phyloP scores from a whole-genome alignment of 2,113 vertebrate species.

The Axis porcinus region DNA sequence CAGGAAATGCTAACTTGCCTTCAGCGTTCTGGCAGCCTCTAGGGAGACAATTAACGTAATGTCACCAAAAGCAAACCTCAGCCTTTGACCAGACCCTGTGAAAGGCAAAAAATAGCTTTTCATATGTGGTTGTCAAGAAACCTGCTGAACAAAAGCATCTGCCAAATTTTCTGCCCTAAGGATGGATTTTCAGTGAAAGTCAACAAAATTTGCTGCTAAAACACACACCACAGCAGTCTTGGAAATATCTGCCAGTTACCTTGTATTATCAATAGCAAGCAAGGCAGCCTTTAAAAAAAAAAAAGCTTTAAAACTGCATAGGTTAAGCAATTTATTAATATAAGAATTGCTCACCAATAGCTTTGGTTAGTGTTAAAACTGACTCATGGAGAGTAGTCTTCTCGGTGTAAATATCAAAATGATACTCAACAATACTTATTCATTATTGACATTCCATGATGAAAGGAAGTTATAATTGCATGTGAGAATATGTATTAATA shows the following conservation, averaged over 20 bases:
- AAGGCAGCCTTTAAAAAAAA: not conserved
- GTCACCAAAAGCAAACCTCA: slow-evolving; percentile 63
- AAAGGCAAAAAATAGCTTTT: slow-evolving; percentile 52
- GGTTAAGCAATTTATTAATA: not conserved
- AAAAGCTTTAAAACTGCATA: not conserved
- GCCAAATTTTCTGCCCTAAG: slow-evolving; percentile 52
- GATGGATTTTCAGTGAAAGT: slow-evolving; percentile 53
- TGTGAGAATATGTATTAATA: not conserved
- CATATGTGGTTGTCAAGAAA: slow-evolving; percentile 60
- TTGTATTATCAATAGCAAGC: not conserved
- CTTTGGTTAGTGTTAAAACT: not conserved
- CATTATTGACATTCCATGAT: not conserved
- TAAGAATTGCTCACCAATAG: not conserved
- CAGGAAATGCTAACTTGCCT: slow-evolving; percentile 29
- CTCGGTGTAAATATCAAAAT: not conserved
- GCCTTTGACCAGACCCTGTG: slow-evolving; percentile 61
- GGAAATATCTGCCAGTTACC: slow-evolving; percentile 2
- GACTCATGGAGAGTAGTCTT: not conserved
- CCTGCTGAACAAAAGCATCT: slow-evolving; percentile 58
- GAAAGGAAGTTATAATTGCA: not conserved
- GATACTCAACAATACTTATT: not conserved
- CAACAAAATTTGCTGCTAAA: slow-evolving; percentile 62
- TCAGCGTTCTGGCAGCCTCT: slow-evolving; percentile 22
- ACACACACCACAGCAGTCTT: slow-evolving; percentile 3
- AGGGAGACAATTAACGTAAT: slow-evolving; percentile 74